phyloP scores from a whole-genome alignment of 2,888 invertebrate genomes.

The Nomada flava region DNA sequence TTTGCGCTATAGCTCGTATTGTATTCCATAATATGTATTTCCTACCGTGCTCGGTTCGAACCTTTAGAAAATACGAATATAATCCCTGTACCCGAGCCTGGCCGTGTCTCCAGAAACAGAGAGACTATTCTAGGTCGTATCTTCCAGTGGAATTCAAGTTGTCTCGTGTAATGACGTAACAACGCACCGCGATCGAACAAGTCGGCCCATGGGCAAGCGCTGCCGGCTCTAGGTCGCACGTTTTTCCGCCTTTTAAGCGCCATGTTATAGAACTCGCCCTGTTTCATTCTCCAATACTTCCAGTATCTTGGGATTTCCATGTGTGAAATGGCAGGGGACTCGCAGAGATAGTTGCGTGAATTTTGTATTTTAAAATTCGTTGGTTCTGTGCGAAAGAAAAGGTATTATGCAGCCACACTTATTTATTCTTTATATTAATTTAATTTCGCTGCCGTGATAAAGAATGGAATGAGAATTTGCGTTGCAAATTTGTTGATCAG shows the following conservation, averaged over 20 bases:
- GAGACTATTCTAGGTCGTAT: neutral
- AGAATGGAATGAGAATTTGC: too few species aligned
- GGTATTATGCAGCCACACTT: too few species aligned
- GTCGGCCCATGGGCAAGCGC: slow-evolving; percentile 48
- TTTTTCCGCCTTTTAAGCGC: slow-evolving; percentile 16
- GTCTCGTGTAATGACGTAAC: slow-evolving; percentile 60
- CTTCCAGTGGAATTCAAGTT: slow-evolving; percentile 9
- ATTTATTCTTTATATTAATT: too few species aligned
- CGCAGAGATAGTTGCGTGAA: slow-evolving; percentile 12
- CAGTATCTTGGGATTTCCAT: neutral
- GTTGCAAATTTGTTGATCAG: too few species aligned
- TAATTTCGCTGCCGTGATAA: too few species aligned
- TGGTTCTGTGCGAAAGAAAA: neutral
- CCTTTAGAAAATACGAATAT: slow-evolving; percentile 3
- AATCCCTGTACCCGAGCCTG: slow-evolving; percentile 8
- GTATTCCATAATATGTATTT: slow-evolving; percentile 17
- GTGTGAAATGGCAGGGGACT: too few species aligned
- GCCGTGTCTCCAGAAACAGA: neutral
- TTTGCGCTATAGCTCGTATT: slow-evolving; percentile 11
- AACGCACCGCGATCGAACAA: slow-evolving; percentile 65
- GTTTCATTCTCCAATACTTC: slow-evolving; percentile 25
- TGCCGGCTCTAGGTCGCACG: slow-evolving; percentile 33
- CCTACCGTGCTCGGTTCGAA: neutral
- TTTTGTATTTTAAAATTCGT: neutral
- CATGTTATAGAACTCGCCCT: slow-evolving; percentile 10